Percentiles rank a stretch among this genome's conserved stretches.
These are phyloP conservation scores for Tigriopus californicus DNA, from an alignment of 2,888 invertebrate species.

Conservation along the genomic window DNA sequence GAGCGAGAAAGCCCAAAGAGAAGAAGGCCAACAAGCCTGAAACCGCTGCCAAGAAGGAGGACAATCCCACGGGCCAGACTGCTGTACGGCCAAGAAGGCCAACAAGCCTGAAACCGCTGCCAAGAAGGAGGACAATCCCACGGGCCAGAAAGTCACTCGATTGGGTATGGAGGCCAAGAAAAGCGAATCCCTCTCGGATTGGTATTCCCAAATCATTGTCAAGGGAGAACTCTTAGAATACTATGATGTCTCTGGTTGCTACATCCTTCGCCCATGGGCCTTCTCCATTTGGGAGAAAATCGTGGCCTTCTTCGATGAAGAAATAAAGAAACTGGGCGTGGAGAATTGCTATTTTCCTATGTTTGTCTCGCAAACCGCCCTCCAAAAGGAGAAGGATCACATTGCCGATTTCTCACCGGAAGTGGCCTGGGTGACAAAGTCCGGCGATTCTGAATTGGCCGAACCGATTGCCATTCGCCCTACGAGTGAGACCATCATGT, in stretches of 20 bases:
- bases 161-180: conserved; percentile 85
- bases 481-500: conserved; percentile 98
- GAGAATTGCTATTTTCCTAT: conserved; percentile 96
- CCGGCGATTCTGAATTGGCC: conserved; percentile 80
- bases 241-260: conserved; percentile 97
- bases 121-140: conserved; percentile 23
- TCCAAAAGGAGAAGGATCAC: conserved; percentile 89
- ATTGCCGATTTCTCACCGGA: conserved; percentile 98
- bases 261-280: conserved; percentile 92
- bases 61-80: conserved; percentile 20
- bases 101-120: conserved; percentile 17
- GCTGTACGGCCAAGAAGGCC: no score
- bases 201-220: conserved; percentile 87
- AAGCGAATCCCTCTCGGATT: conserved; percentile 77
- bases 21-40: conserved; percentile 19
- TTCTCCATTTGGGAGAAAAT: conserved; percentile 89
- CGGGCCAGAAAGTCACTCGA: conserved; percentile 37
- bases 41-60: conserved; percentile 21
- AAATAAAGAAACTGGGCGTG: conserved; percentile 78
- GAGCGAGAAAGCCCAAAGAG: conserved; percentile 16
- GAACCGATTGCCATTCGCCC: conserved; percentile 95
- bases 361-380: conserved; percentile 72
- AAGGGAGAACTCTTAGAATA: conserved; percentile 97
- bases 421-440: conserved; percentile 85
- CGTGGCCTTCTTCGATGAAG: conserved; percentile 58